Percentiles rank a stretch among this genome's conserved stretches.
Conservation (phyloP, 2,797 vertebrate genomes). For the Parauchenoglanis ngamensis region DNA sequence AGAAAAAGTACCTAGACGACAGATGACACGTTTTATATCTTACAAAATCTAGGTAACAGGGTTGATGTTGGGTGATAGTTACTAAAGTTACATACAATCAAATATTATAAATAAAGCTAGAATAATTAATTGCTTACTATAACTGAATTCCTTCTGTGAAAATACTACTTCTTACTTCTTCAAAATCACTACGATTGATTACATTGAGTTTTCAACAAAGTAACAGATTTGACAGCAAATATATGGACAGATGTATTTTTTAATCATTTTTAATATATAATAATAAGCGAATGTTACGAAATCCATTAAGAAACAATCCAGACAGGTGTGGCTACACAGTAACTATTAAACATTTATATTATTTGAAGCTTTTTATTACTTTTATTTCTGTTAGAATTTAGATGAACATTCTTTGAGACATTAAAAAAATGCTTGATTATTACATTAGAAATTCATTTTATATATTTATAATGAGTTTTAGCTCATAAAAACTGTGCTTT, state of each 20-base stretch:
- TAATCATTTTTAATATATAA: not conserved
- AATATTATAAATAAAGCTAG: not conserved
- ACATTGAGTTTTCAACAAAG: not conserved
- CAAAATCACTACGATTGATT: not conserved
- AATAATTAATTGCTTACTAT: not conserved
- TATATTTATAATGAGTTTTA: not conserved
- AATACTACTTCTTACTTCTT: not conserved
- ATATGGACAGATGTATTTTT: not conserved
- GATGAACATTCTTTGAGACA: not conserved
- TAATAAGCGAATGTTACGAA: not conserved
- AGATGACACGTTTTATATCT: not conserved
- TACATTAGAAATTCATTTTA: not conserved
- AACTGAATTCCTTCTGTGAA: not conserved
- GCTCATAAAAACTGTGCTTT: not conserved
- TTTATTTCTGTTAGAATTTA: not conserved
- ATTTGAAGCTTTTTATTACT: not conserved
- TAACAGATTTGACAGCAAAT: not conserved
- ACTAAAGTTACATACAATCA: not conserved
- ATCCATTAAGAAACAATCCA: not conserved
- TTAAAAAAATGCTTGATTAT: not conserved
- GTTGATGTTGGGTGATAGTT: not conserved
- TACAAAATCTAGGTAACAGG: not conserved
- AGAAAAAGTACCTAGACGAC: too few relatives aligned
- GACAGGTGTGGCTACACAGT: not conserved
- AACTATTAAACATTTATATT: not conserved